These are phyloP conservation scores for Embidobia sp. DNA, from an alignment of 2,888 invertebrate species.

Conservation along the genomic window DNA sequence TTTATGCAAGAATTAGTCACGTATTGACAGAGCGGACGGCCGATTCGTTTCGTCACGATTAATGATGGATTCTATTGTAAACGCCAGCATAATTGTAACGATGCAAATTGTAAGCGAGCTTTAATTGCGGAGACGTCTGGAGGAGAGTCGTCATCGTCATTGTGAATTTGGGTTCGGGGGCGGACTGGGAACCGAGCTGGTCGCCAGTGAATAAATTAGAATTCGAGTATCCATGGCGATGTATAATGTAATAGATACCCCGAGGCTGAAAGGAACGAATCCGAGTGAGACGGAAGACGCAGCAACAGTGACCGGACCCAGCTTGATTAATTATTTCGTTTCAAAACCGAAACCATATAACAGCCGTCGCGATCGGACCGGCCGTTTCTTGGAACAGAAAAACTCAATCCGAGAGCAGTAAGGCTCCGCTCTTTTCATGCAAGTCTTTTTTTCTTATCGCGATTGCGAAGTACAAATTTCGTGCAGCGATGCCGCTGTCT, in stretches of 20 bases:
- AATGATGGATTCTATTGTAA: constrained; percentile 59
- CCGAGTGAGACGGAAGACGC: constrained; percentile 56
- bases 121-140: constrained; percentile 7
- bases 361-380: constrained; percentile 70
- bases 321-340: constrained; percentile 80
- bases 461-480: too few relatives aligned
- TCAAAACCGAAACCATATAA: constrained; percentile 75
- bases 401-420: too few relatives aligned
- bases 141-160: constrained; percentile 1
- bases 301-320: constrained; percentile 68
- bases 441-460: too few relatives aligned
- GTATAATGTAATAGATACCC: constrained; percentile 80
- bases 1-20: constrained; percentile 26
- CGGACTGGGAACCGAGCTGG: constrained; percentile 51
- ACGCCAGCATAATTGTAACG: constrained; percentile 42
- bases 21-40: constrained; percentile 26
- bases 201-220: constrained; percentile 79
- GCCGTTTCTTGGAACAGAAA: constrained; percentile 75
- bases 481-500: too few relatives aligned
- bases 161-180: constrained; percentile 43
- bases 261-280: constrained; percentile 63
- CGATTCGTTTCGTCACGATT: constrained; percentile 68
- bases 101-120: constrained; percentile 9
- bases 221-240: constrained; percentile 79
- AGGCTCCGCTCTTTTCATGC: too few relatives aligned